phyloP scores from a whole-genome alignment of 2,113 vertebrate species.

The Fregetta grallaria region DNA sequence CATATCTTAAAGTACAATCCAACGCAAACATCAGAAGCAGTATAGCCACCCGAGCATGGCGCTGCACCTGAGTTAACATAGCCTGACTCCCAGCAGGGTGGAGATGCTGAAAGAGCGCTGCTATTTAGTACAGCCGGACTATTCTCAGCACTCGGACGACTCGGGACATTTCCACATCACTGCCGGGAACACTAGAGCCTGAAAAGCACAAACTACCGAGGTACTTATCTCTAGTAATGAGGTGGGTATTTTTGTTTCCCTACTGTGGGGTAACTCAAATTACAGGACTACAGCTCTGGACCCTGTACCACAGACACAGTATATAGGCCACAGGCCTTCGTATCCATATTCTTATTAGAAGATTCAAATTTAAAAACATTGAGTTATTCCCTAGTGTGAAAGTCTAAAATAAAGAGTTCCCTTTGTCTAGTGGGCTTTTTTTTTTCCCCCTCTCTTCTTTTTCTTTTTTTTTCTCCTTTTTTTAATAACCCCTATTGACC shows the following conservation, averaged over 20 bases:
- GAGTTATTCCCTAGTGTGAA: background rate
- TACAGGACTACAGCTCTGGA: background rate
- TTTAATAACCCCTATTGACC: constrained; percentile 24
- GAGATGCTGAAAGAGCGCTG: background rate
- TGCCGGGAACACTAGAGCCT: background rate
- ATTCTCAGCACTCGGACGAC: background rate
- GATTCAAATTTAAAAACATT: background rate
- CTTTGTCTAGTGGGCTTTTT: background rate
- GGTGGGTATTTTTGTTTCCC: background rate
- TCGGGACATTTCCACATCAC: background rate
- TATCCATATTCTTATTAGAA: background rate
- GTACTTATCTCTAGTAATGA: background rate
- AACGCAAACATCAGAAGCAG: background rate
- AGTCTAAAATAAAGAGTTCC: background rate
- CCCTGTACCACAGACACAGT: background rate
- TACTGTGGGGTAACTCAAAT: background rate
- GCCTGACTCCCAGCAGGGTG: background rate
- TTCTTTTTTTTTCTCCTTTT: background rate
- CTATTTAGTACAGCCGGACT: background rate
- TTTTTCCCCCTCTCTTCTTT: background rate
- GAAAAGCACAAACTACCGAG: background rate
- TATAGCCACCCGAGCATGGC: background rate
- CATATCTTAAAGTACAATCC: background rate
- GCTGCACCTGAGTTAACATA: background rate
- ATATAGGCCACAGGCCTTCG: background rate